A percentile compares a stretch with the other conserved stretches of the same genome.
These are phyloP conservation scores for Sabatieria punctata DNA, from an alignment of 2,888 invertebrate species.

Conservation along the genomic window DNA sequence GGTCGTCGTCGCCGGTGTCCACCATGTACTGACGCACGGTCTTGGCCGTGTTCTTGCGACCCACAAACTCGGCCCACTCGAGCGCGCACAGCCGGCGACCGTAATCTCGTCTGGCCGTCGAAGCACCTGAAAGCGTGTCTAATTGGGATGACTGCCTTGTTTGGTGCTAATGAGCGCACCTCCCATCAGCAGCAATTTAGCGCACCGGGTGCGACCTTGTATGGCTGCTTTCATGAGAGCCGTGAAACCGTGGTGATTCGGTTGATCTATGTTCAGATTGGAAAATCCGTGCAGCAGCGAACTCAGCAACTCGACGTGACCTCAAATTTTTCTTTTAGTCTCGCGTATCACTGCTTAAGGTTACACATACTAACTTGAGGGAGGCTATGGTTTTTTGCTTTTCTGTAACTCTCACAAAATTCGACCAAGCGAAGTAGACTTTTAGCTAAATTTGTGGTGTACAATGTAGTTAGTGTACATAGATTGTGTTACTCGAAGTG, in stretches of 20 bases:
- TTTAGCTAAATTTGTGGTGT: too few relatives aligned
- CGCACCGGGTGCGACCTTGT: slow-evolving; percentile 55
- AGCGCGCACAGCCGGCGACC: slow-evolving; percentile 51
- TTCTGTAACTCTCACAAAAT: too few relatives aligned
- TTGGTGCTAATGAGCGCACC: slow-evolving; percentile 36
- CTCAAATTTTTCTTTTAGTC: slow-evolving; percentile 32
- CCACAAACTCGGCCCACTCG: slow-evolving; percentile 57
- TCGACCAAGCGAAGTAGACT: too few relatives aligned
- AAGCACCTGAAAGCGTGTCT: slow-evolving; percentile 43
- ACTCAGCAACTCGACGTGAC: slow-evolving; percentile 51
- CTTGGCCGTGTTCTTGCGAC: slow-evolving; percentile 51
- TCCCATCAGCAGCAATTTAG: slow-evolving; percentile 52
- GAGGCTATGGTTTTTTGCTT: too few relatives aligned
- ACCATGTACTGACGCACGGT: slow-evolving; percentile 29
- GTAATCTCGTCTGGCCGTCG: slow-evolving; percentile 49
- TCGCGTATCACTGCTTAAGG: background rate
- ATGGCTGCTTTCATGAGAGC: slow-evolving; percentile 53
- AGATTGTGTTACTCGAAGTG: too few relatives aligned
- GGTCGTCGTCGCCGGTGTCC: background rate
- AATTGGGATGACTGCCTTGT: background rate
- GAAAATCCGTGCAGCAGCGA: slow-evolving; percentile 47
- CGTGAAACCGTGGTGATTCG: slow-evolving; percentile 53
- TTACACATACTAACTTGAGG: background rate
- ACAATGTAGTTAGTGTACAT: too few relatives aligned
- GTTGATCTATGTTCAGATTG: slow-evolving; percentile 48